phyloP scores from a whole-genome alignment of 2,113 vertebrate genomes.

The Meleagris gallopavo region DNA sequence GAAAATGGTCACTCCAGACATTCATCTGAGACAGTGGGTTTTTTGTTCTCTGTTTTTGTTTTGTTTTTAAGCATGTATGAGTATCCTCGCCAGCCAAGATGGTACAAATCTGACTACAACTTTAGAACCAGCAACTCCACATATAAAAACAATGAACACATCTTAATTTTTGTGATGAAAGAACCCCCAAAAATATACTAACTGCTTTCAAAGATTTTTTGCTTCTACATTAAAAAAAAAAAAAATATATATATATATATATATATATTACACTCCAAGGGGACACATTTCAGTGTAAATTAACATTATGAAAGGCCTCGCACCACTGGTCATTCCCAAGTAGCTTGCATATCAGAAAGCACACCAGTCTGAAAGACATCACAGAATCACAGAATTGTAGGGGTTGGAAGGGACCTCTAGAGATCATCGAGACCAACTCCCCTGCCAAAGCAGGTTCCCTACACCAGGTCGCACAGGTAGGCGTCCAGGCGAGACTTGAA shows the following conservation, averaged over 20 bases:
- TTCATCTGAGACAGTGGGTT: not conserved
- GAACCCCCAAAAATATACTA: not conserved
- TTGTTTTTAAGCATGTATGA: not conserved
- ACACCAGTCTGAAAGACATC: not conserved
- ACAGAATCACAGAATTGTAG: no score
- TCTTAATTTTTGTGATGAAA: not conserved
- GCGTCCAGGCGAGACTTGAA: no score
- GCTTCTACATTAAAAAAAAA: not conserved
- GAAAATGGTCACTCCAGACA: not conserved
- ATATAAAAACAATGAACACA: not conserved
- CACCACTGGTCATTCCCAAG: not conserved
- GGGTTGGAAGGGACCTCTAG: no score
- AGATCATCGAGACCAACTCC: no score
- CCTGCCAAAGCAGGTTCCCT: no score
- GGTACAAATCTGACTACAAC: not conserved
- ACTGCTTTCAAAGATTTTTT: not conserved
- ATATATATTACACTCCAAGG: not conserved
- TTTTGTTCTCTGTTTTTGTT: not conserved
- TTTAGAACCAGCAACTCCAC: not conserved
- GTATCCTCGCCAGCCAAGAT: not conserved
- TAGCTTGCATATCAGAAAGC: not conserved
- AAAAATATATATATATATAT: no score
- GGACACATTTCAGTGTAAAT: not conserved
- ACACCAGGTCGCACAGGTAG: no score
- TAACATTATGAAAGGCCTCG: not conserved